A percentile compares a stretch with the other conserved stretches of the same genome.
Evolutionary conservation across 37 sponge, comb jelly and placozoan species (phyloP).

Genomic region (Eunapius fragilis): DNA sequence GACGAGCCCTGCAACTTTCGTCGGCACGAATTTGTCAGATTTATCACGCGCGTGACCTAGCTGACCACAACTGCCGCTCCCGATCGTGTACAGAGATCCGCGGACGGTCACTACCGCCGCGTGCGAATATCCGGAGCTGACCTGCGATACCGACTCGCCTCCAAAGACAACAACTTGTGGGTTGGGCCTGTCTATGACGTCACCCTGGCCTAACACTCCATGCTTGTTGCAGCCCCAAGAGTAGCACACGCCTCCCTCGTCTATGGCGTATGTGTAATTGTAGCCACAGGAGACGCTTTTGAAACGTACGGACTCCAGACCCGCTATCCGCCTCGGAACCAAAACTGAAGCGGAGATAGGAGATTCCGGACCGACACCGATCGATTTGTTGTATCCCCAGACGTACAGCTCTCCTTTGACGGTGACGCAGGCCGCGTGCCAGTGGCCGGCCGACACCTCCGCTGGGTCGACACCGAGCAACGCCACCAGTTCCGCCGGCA

Average conservation of each 20-base stretch:
- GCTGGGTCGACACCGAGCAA: background rate
- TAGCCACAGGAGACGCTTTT: conserved; percentile 53
- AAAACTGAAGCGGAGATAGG: conserved; percentile 4
- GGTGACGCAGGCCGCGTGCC: conserved; percentile 45
- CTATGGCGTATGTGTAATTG: conserved; percentile 58
- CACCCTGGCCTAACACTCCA: conserved; percentile 67
- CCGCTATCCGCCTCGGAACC: background rate
- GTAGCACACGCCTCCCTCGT: conserved; percentile 19
- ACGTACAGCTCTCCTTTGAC: conserved; percentile 16
- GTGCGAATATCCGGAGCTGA: conserved; percentile 66
- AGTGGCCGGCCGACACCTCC: conserved; percentile 32
- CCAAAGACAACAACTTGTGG: conserved; percentile 14
- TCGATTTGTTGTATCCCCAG: conserved; percentile 54
- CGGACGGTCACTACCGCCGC: conserved; percentile 40
- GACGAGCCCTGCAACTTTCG: conserved; percentile 1
- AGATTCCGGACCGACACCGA: conserved; percentile 6
- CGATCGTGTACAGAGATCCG: conserved; percentile 48
- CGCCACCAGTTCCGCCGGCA: conserved; percentile 14
- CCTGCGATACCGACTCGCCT: background rate
- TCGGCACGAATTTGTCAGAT: conserved; percentile 8
- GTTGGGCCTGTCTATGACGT: background rate
- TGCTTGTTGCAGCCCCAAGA: conserved; percentile 67
- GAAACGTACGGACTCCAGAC: conserved; percentile 18
- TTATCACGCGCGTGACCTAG: conserved; percentile 34
- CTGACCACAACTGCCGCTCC: conserved; percentile 40